These are phyloP conservation scores for Ptychoptera albimana DNA, from an alignment of 2,888 invertebrate species.

Conservation along the genomic window DNA sequence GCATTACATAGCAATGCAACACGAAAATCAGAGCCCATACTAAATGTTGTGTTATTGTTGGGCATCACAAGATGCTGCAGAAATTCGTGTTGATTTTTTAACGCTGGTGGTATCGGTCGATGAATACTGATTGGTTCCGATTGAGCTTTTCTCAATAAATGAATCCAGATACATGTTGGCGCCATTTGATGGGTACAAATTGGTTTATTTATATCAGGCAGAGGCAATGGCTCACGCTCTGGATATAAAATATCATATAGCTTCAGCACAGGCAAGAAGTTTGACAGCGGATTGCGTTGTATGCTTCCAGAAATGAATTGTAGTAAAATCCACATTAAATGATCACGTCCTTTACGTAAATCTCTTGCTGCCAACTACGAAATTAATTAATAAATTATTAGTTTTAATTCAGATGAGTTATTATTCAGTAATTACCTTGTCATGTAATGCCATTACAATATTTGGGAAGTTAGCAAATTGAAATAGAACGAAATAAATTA, in stretches of 20 bases:
- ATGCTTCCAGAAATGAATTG: slow-evolving; percentile 96
- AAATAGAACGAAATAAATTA: slow-evolving; percentile 88
- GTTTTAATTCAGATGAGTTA: background rate
- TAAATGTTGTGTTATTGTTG: slow-evolving; percentile 48
- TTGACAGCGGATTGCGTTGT: slow-evolving; percentile 80
- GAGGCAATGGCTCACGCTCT: slow-evolving; percentile 75
- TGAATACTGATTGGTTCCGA: slow-evolving; percentile 65
- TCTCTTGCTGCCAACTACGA: slow-evolving; percentile 55
- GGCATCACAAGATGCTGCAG: slow-evolving; percentile 71
- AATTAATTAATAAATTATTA: too few species aligned
- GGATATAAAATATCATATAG: slow-evolving; percentile 85
- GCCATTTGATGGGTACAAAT: slow-evolving; percentile 81
- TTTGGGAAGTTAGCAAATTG: slow-evolving; percentile 89
- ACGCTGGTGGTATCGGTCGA: slow-evolving; percentile 59
- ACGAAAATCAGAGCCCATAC: slow-evolving; percentile 74
- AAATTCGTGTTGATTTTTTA: slow-evolving; percentile 73
- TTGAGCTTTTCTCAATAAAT: slow-evolving; percentile 84
- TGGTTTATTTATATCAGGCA: slow-evolving; percentile 77
- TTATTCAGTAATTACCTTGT: slow-evolving; percentile 38
- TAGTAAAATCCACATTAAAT: slow-evolving; percentile 96
- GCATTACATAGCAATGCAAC: slow-evolving; percentile 90
- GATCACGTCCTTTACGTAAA: slow-evolving; percentile 80
- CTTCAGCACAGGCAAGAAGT: slow-evolving; percentile 78
- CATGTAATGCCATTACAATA: slow-evolving; percentile 77
- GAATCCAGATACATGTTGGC: slow-evolving; percentile 92